phyloP scores from a whole-genome alignment of 1,140 invertebrate genomes.

The Steinernema feltiae region DNA sequence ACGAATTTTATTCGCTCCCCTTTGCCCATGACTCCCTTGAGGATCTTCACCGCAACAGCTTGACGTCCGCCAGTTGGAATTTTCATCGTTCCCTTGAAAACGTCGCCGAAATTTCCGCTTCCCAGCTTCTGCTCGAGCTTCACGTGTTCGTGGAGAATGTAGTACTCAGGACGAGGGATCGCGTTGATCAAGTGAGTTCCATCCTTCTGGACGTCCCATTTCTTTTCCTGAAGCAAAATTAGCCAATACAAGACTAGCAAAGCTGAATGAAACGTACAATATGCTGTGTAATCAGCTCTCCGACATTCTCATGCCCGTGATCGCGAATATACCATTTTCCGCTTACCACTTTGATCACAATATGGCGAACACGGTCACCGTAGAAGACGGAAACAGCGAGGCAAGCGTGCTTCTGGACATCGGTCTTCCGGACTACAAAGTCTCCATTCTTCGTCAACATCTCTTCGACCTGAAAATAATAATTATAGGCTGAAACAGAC shows the following conservation, averaged over 20 bases:
- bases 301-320: not conserved
- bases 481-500: not conserved
- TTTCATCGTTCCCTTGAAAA: conserved; percentile 81
- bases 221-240: conserved; percentile 22
- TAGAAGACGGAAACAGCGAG: conserved; percentile 33
- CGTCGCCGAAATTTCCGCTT: conserved; percentile 81
- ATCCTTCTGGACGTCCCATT: conserved; percentile 26
- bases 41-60: conserved; percentile 91
- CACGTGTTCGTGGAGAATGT: conserved; percentile 38
- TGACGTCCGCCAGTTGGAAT: conserved; percentile 66
- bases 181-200: conserved; percentile 28
- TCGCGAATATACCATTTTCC: not conserved
- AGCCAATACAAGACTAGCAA: conserved; percentile 10
- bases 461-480: conserved; percentile 63
- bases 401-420: conserved; percentile 81
- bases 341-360: conserved; percentile 15
- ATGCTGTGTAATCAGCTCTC: not conserved
- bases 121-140: conserved; percentile 32
- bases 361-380: conserved; percentile 8
- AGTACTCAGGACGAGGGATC: conserved; percentile 34
- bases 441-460: conserved; percentile 81
- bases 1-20: conserved; percentile 87
- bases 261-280: not conserved
- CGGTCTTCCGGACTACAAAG: conserved; percentile 87
- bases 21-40: conserved; percentile 81